Conservation (phyloP, 2,888 invertebrate genomes). For the Alcis repandata region DNA sequence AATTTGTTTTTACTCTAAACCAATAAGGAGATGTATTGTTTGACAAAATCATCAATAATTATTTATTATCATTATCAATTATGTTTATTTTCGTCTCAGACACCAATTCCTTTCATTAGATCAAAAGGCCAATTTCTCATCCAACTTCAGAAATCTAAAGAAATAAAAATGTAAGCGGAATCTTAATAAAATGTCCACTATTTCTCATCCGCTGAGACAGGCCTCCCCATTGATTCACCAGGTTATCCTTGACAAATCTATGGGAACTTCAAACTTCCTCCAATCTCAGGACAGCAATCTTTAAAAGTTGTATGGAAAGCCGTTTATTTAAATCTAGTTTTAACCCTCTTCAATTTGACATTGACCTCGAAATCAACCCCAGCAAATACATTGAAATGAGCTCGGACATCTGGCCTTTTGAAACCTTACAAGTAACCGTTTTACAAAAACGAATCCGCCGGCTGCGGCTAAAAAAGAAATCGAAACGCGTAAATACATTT, state of each 20-base stretch:
- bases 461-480: no score
- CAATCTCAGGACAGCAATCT: neutral
- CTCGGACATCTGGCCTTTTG: no score
- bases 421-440: no score
- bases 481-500: no score
- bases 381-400: conserved; percentile 12
- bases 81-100: no score
- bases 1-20: no score
- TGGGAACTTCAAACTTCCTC: conserved; percentile 32
- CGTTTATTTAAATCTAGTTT: conserved; percentile 6
- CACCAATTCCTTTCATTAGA: no score
- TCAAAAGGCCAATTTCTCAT: neutral
- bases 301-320: neutral
- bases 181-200: conserved; percentile 5
- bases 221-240: conserved; percentile 24
- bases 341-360: conserved; percentile 13
- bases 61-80: no score
- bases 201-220: neutral
- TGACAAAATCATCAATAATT: no score
- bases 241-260: conserved; percentile 11
- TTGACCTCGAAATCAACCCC: conserved; percentile 23
- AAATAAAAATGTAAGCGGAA: neutral
- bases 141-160: neutral
- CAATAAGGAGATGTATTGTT: no score
- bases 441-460: no score